phyloP scores from a whole-genome alignment of 2,113 vertebrate species.

The Noctilio leporinus region DNA sequence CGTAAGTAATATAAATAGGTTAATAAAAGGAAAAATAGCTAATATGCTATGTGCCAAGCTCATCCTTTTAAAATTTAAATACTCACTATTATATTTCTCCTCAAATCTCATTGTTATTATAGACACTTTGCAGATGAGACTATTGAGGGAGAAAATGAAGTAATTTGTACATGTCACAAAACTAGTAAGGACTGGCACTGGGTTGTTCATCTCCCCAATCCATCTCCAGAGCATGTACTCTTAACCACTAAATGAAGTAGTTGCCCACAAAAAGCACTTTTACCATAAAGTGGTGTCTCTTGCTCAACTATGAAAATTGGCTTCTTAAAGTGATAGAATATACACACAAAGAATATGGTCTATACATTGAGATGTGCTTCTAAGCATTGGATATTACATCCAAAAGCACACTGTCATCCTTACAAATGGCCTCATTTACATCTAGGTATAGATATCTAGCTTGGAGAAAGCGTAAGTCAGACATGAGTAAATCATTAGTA shows the following conservation, averaged over 20 bases:
- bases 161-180: background rate
- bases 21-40: background rate
- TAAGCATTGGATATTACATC: background rate
- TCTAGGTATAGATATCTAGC: background rate
- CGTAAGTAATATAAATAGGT: background rate
- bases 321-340: background rate
- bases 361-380: background rate
- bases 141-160: background rate
- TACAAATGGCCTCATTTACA: background rate
- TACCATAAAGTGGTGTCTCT: background rate
- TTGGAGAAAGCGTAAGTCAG: background rate
- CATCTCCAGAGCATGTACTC: background rate
- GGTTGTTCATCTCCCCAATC: background rate
- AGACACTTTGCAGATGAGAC: background rate
- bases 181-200: background rate
- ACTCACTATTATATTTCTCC: background rate
- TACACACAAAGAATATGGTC: background rate
- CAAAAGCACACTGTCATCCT: background rate
- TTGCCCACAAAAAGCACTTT: background rate
- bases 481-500: background rate
- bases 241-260: background rate
- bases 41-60: background rate
- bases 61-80: background rate
- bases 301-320: background rate
- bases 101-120: background rate